A percentile compares a stretch with the other conserved stretches of the same genome.
Conservation (phyloP, 2,888 invertebrate species). For the Cartodere bifasciata region DNA sequence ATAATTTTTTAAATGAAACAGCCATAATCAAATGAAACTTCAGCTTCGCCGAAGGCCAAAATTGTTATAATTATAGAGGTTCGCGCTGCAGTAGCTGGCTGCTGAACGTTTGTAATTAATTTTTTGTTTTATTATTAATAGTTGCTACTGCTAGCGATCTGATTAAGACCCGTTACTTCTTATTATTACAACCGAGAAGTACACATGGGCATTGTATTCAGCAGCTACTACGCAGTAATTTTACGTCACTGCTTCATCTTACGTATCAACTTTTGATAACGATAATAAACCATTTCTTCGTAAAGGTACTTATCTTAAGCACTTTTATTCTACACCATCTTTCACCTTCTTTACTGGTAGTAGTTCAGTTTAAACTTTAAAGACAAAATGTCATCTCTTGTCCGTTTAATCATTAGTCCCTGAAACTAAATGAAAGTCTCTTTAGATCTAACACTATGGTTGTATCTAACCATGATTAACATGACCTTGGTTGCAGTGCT, state of each 20-base stretch:
- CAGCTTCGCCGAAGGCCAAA: neutral
- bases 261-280: too few species aligned
- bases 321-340: too few species aligned
- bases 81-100: conserved; percentile 10
- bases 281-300: too few species aligned
- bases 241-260: too few species aligned
- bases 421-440: conserved; percentile 17
- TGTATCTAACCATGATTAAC: conserved; percentile 33
- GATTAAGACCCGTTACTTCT: conserved; percentile 10
- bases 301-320: too few species aligned
- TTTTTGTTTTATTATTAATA: conserved; percentile 12
- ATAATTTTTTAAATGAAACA: too few species aligned
- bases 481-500: conserved; percentile 31
- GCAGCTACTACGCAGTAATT: too few species aligned
- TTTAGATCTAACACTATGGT: conserved; percentile 27
- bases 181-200: too few species aligned
- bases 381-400: neutral
- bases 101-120: conserved; percentile 10
- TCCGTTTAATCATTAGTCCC: too few species aligned
- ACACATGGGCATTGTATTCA: too few species aligned
- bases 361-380: conserved; percentile 1
- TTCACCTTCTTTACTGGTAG: neutral
- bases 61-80: conserved; percentile 10
- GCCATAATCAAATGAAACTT: too few species aligned
- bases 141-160: conserved; percentile 9